Conservation (phyloP, 2,888 invertebrate species). For the Parthenolecanium corni region DNA sequence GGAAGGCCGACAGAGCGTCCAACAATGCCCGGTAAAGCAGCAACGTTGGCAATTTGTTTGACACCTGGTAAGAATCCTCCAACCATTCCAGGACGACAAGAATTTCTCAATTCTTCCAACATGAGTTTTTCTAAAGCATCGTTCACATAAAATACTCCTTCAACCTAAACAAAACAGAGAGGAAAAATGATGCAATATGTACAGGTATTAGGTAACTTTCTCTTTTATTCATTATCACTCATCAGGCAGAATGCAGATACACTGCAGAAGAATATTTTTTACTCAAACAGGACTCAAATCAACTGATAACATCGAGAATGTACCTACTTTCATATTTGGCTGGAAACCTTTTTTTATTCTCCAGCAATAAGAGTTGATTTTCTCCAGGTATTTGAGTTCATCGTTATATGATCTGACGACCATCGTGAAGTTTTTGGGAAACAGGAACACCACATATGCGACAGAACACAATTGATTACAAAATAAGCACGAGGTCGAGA, state of each 20-base stretch:
- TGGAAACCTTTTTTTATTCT: conserved; percentile 96
- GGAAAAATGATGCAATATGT: conserved; percentile 8
- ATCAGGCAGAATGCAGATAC: too few relatives aligned
- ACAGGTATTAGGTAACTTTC: too few relatives aligned
- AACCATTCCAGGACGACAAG: conserved; percentile 75
- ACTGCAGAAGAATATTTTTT: too few relatives aligned
- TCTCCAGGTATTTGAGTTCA: conserved; percentile 85
- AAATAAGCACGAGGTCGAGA: too few relatives aligned
- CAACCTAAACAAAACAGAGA: conserved; percentile 51
- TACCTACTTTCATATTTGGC: conserved; percentile 86
- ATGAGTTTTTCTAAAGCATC: conserved; percentile 80
- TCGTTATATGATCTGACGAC: conserved; percentile 84
- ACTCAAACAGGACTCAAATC: background rate
- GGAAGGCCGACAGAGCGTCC: conserved; percentile 87
- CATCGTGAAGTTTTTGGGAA: conserved; percentile 50
- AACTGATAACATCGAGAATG: background rate
- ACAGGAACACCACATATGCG: too few relatives aligned
- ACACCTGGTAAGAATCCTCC: conserved; percentile 98
- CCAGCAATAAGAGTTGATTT: conserved; percentile 73
- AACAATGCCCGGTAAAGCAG: conserved; percentile 94
- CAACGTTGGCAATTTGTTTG: conserved; percentile 98
- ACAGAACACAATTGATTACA: too few relatives aligned
- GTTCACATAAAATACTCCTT: conserved; percentile 96
- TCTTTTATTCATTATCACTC: too few relatives aligned
- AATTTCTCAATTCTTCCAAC: conserved; percentile 88